A percentile compares a stretch with the other conserved stretches of the same genome.
phyloP scores from a whole-genome alignment of 1,140 invertebrate species.

The Sarcophaga bullata region DNA sequence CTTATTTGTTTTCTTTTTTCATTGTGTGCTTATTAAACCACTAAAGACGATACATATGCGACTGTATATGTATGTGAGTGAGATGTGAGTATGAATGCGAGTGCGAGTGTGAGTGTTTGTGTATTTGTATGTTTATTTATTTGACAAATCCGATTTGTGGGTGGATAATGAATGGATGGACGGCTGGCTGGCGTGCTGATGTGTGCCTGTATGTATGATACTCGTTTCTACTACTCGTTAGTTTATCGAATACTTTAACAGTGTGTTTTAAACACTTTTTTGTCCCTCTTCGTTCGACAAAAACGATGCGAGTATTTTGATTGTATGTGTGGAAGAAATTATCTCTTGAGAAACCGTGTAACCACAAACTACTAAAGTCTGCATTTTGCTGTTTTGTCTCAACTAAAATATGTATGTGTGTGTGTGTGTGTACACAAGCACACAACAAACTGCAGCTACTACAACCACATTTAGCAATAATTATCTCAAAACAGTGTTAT shows the following conservation, averaged over 20 bases:
- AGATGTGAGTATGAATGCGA: not conserved
- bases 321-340: not conserved
- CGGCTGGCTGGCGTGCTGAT: too few species aligned
- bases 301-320: not conserved
- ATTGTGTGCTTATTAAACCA: not conserved
- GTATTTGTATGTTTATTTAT: not conserved
- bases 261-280: too few species aligned
- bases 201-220: too few species aligned
- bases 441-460: not conserved
- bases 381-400: not conserved
- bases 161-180: not conserved
- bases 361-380: not conserved
- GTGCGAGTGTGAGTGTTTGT: not conserved
- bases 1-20: not conserved
- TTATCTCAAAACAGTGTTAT: not conserved
- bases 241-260: too few species aligned
- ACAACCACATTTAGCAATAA: not conserved
- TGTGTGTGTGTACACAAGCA: not conserved
- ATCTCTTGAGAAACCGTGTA: not conserved
- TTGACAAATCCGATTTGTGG: constrained; percentile 9
- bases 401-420: too few species aligned
- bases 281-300: not conserved
- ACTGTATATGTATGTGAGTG: too few species aligned
- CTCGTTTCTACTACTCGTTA: too few species aligned
- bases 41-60: not conserved